Base-by-base conservation (phyloP, 2,888 invertebrate genomes). In the Heliconius sara region DNA sequence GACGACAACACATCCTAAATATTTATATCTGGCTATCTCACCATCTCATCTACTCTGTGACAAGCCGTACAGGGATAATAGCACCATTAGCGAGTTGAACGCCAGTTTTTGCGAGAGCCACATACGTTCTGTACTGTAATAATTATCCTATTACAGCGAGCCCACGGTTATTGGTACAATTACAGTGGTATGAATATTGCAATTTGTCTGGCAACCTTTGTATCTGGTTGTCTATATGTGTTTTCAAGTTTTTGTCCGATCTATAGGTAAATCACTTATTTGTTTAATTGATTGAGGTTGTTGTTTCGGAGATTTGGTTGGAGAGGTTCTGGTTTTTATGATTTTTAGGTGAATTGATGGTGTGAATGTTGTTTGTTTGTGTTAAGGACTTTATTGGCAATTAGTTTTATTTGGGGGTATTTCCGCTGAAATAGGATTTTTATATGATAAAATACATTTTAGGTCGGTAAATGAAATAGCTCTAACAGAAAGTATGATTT, bases 11-110 rank as follows among this genome's bases (percentile, higher is more conserved):
- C 67, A 12, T 13, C 19, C 30, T 22, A 39, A 68, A 71, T 71
- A 47, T 47, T 9, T 39, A 47, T 22, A 52, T 25, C 9, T n/a
- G 10, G 43, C 7, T 71, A 52, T 52, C 71, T 27, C 3, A 22
- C 3, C 22, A 52, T 47, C 47, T 65, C 30, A 76, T 47, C 25
- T 83, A 78, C 79, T 83, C 85, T 86, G 80, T 80, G 83, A 78
- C 79, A 75, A 80, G 68, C 86, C 86, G 85, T 85, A 85, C 80
- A 80, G 75, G 83, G 85, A 84, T 86, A 86, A 87, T 85, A 82
- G 83, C 83, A 66, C 84, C 85, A 86, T 87, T 86, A 87, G 85
- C 82, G 84, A 81, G 77, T 80, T 34, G 78, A 74, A 79, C 79
- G 80, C 78, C 57, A 80, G 84, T 86, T 87, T 87, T 87, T 87